Evolutionary conservation across 2,888 invertebrate species (phyloP).

Genomic region (Dioctria rufipes): DNA sequence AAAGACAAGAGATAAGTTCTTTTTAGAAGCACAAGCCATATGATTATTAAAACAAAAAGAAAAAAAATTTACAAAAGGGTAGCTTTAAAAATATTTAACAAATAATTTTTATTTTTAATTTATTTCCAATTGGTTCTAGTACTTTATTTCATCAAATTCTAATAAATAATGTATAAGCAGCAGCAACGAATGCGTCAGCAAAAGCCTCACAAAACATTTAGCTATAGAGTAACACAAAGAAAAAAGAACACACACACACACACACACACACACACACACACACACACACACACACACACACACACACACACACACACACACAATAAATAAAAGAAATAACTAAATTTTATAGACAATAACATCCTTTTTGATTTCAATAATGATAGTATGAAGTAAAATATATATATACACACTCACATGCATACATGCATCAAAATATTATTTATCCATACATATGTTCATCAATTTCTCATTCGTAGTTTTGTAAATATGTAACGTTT

Average conservation of each 20-base stretch:
- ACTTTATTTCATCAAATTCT: slow-evolving; percentile 23
- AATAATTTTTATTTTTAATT: slow-evolving; percentile 6
- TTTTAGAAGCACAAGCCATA: slow-evolving; percentile 48
- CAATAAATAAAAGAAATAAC: slow-evolving; percentile 20
- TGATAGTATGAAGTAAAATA: slow-evolving; percentile 24
- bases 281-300: too few species aligned
- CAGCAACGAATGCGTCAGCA: slow-evolving; percentile 38
- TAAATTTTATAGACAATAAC: slow-evolving; percentile 51
- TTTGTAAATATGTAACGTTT: slow-evolving; percentile 43
- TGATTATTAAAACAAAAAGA: slow-evolving; percentile 17
- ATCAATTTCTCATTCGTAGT: slow-evolving; percentile 16
- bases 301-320: too few species aligned
- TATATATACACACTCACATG: too few species aligned
- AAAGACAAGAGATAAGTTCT: slow-evolving; percentile 6
- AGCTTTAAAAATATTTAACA: slow-evolving; percentile 19
- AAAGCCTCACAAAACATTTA: slow-evolving; percentile 26
- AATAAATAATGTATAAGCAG: slow-evolving; percentile 26
- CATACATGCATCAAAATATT: neutral
- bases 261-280: too few species aligned
- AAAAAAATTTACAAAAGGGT: slow-evolving; percentile 23
- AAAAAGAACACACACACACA: neutral
- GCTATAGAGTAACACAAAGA: neutral
- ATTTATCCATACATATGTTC: neutral
- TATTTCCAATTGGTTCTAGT: slow-evolving; percentile 19
- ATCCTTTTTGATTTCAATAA: slow-evolving; percentile 40